Percentiles rank a stretch among this genome's conserved stretches.
phyloP scores from a whole-genome alignment of 2,888 invertebrate genomes.

The Tetranychus piercei region DNA sequence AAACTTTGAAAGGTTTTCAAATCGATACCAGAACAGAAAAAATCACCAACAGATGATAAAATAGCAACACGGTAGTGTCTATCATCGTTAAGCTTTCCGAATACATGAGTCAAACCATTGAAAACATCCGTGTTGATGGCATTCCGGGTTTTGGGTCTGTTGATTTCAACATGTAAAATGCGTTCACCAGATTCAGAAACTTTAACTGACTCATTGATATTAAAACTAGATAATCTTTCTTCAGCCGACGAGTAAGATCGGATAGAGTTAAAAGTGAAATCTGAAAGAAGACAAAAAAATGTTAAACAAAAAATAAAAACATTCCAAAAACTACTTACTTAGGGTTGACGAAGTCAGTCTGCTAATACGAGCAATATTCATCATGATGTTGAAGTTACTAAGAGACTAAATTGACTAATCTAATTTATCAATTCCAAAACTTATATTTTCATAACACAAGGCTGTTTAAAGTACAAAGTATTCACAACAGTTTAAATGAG shows the following conservation, averaged over 20 bases:
- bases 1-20: conserved; percentile 3
- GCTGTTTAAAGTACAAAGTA: no score
- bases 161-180: conserved; percentile 53
- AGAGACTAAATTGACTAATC: no score
- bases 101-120: conserved; percentile 59
- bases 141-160: conserved; percentile 70
- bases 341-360: not conserved
- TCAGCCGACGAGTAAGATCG: not conserved
- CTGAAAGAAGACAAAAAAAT: not conserved
- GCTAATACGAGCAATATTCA: not conserved
- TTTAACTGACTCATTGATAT: conserved; percentile 25
- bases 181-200: conserved; percentile 25
- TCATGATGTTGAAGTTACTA: not conserved
- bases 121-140: conserved; percentile 53
- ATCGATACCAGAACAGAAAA: conserved; percentile 70
- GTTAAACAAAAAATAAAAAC: not conserved
- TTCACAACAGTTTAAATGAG: no score
- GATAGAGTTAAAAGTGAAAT: not conserved
- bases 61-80: conserved; percentile 68
- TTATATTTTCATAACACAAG: no score
- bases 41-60: conserved; percentile 62
- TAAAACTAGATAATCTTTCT: conserved; percentile 8
- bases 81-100: conserved; percentile 51
- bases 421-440: no score
- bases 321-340: not conserved